Conservation (phyloP, 2,113 vertebrate species). For the Tetraodon nigroviridis region DNA sequence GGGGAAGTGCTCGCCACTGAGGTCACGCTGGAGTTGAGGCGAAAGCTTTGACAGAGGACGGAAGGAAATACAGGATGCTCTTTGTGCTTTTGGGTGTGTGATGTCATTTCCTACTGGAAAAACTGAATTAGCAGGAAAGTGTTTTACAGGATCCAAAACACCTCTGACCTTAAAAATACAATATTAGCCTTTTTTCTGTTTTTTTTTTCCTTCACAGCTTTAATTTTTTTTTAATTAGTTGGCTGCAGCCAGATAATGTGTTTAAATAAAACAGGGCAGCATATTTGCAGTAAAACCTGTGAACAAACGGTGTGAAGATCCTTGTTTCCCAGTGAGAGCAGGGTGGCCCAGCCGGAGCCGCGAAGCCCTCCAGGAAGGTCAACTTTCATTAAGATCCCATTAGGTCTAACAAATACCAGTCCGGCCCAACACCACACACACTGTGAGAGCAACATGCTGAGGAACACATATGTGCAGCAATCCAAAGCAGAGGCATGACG, state of each 20-base stretch:
- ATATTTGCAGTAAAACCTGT: no score
- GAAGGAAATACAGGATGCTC: constrained; percentile 61
- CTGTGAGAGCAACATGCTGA: constrained; percentile 7
- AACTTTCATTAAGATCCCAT: constrained; percentile 38
- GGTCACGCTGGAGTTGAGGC: constrained; percentile 60
- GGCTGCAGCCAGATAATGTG: no score
- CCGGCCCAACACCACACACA: constrained; percentile 10
- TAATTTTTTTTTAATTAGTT: no score
- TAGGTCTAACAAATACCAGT: constrained; percentile 30
- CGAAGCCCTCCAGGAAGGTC: constrained; percentile 28
- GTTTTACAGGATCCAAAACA: constrained; percentile 26
- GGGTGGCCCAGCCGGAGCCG: constrained; percentile 6
- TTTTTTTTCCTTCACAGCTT: no score
- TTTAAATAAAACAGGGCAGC: no score
- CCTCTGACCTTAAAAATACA: not conserved
- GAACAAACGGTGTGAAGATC: not conserved
- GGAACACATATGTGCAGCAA: constrained; percentile 10
- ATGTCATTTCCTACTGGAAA: constrained; percentile 64
- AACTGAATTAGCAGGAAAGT: constrained; percentile 53
- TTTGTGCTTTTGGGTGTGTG: constrained; percentile 26
- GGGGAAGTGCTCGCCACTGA: constrained; percentile 43
- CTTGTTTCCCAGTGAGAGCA: not conserved
- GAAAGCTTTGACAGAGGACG: constrained; percentile 52
- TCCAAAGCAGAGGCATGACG: constrained; percentile 5
- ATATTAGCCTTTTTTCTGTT: not conserved